Percentiles rank a stretch among this genome's conserved stretches.
phyloP scores from a whole-genome alignment of 2,113 vertebrate genomes.

The human (Homo sapiens) region DNA sequence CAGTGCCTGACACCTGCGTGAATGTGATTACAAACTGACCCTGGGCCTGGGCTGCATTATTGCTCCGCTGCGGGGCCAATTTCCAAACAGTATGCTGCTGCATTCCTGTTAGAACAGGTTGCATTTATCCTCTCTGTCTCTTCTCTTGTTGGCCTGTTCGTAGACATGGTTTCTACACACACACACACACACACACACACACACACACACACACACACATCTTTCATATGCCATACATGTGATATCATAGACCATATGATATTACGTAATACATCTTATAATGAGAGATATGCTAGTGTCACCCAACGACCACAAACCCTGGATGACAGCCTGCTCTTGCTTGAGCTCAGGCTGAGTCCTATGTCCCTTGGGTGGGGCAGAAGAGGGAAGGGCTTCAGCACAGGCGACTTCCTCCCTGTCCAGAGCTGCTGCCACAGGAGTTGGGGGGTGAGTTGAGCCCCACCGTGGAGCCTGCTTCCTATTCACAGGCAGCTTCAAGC shows the following conservation, averaged over 20 bases:
- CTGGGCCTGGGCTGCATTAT: fast-evolving
- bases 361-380: too few relatives aligned
- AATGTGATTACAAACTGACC: not conserved
- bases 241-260: not conserved
- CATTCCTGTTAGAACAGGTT: not conserved
- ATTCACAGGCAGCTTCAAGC: not conserved
- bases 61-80: not conserved
- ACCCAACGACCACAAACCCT: not conserved
- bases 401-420: not conserved
- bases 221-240: not conserved
- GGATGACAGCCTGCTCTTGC: not conserved
- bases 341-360: not conserved
- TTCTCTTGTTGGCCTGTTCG: not conserved
- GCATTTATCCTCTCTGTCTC: not conserved
- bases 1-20: not conserved
- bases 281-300: not conserved
- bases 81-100: not conserved
- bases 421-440: not conserved
- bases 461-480: not conserved
- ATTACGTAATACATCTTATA: not conserved
- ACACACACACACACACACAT: not conserved
- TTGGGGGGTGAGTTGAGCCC: not conserved
- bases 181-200: not conserved
- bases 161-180: not conserved
- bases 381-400: not conserved